These are phyloP conservation scores for Karalla daura DNA, from an alignment of 2,797 vertebrate genomes.

Conservation along the genomic window DNA sequence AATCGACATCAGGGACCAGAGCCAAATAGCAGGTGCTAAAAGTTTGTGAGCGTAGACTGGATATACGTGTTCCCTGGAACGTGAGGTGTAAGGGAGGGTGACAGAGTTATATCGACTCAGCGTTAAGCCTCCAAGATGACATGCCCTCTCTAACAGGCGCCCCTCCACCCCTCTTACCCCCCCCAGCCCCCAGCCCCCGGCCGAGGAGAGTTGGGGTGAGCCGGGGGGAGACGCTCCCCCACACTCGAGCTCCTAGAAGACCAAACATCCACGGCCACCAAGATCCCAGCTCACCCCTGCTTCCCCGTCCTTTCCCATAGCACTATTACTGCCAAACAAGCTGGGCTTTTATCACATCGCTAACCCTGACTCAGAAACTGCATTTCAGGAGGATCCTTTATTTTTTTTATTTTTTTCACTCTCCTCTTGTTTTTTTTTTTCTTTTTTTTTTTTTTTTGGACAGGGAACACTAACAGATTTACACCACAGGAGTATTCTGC, in stretches of 20 bases:
- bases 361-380: slow-evolving; percentile 91
- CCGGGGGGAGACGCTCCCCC: slow-evolving; percentile 30
- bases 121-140: slow-evolving; percentile 69
- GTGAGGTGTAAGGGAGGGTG: slow-evolving; percentile 80
- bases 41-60: slow-evolving; percentile 82
- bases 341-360: slow-evolving; percentile 91
- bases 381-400: slow-evolving; percentile 79
- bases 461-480: slow-evolving; percentile 84
- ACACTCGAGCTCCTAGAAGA: slow-evolving; percentile 34
- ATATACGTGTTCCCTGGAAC: slow-evolving; percentile 79
- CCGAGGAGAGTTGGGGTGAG: slow-evolving; percentile 37
- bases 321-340: slow-evolving; percentile 86
- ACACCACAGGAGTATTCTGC: slow-evolving; percentile 90
- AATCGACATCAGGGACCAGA: slow-evolving; percentile 73
- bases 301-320: slow-evolving; percentile 67
- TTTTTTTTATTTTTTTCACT: slow-evolving; percentile 52
- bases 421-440: slow-evolving; percentile 22
- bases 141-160: slow-evolving; percentile 56
- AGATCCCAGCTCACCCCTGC: slow-evolving; percentile 53
- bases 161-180: too few relatives aligned
- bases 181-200: too few relatives aligned
- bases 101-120: slow-evolving; percentile 76
- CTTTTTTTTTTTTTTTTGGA: slow-evolving; percentile 58
- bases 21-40: slow-evolving; percentile 85
- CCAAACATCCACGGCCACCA: slow-evolving; percentile 46